phyloP scores from a whole-genome alignment of 1,140 invertebrate genomes.

The Centruroides vittatus region DNA sequence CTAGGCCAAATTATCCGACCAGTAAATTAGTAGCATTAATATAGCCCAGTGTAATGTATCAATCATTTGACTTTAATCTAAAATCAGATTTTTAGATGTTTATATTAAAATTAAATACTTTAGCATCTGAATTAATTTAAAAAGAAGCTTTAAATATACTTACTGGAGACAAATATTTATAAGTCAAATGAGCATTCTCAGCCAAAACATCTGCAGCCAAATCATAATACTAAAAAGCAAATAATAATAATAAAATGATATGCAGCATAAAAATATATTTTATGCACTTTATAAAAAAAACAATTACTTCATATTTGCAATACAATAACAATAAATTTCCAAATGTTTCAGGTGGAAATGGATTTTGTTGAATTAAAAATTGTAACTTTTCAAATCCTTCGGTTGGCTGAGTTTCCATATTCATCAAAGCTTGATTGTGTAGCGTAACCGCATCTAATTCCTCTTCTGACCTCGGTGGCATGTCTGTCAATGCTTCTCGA shows the following conservation, averaged over 20 bases:
- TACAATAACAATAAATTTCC: conserved; percentile 89
- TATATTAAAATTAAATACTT: neutral
- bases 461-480: conserved; percentile 89
- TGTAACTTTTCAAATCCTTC: conserved; percentile 95
- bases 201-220: conserved; percentile 94
- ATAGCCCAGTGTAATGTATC: too few relatives aligned
- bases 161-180: conserved; percentile 86
- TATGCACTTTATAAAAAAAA: neutral
- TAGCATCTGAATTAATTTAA: neutral
- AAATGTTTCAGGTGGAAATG: conserved; percentile 93
- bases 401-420: conserved; percentile 74
- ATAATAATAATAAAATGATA: neutral
- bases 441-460: conserved; percentile 96
- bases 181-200: conserved; percentile 93
- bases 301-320: conserved; percentile 71
- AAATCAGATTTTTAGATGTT: too few relatives aligned
- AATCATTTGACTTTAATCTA: too few relatives aligned
- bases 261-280: too few relatives aligned
- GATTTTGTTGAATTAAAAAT: conserved; percentile 86
- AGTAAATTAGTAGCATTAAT: too few relatives aligned
- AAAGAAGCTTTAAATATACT: conserved; percentile 16
- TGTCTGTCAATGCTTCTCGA: conserved; percentile 86
- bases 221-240: conserved; percentile 61
- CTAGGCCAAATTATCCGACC: too few relatives aligned
- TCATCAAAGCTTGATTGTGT: conserved; percentile 94